Conservation (phyloP, 1,140 invertebrate species). For the Bombus waltoni region DNA sequence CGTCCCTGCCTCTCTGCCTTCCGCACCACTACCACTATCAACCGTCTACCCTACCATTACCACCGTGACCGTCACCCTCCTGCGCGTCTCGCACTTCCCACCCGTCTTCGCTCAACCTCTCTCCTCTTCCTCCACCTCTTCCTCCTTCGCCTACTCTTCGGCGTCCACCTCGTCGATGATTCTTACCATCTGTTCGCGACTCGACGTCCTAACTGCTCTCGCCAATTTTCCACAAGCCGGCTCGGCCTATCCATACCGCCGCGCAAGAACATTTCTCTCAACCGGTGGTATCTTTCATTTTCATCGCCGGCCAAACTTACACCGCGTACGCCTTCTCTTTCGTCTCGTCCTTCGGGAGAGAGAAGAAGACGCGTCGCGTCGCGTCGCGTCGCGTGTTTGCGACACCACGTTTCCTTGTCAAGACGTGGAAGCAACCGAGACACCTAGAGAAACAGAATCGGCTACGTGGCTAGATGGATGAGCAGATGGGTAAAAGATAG, state of each 20-base stretch:
- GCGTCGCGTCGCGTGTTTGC: background rate
- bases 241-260: constrained; percentile 4
- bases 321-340: no score
- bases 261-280: background rate
- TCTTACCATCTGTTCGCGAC: constrained; percentile 55
- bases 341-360: no score
- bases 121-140: constrained; percentile 15
- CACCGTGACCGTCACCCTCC: constrained; percentile 49
- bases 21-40: constrained; percentile 52
- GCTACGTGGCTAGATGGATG: background rate
- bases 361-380: background rate
- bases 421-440: background rate
- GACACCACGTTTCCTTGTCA: no score
- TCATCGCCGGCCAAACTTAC: no score
- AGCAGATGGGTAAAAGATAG: background rate
- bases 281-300: no score
- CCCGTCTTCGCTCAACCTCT: constrained; percentile 10
- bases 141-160: constrained; percentile 11
- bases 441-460: no score
- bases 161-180: constrained; percentile 49
- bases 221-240: constrained; percentile 45
- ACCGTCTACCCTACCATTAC: constrained; percentile 54
- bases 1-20: constrained; percentile 57
- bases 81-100: constrained; percentile 27
- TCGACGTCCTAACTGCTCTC: constrained; percentile 38